phyloP scores from a whole-genome alignment of 2,888 invertebrate genomes.

The Aspidapion aeneum region DNA sequence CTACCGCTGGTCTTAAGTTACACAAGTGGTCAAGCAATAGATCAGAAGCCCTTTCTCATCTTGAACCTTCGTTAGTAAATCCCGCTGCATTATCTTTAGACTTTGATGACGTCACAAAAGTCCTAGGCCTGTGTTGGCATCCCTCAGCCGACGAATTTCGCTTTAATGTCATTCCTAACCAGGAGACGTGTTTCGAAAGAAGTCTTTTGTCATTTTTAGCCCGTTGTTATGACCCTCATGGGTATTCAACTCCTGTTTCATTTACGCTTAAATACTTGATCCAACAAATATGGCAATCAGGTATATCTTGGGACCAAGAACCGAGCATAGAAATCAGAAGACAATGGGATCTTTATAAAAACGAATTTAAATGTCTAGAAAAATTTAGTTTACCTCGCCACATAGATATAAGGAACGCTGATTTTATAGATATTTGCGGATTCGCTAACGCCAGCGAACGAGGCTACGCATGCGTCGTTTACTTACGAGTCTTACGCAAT shows the following conservation, averaged over 20 bases:
- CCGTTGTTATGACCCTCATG: neutral
- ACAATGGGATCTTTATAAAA: neutral
- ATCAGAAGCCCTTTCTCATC: neutral
- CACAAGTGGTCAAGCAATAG: neutral
- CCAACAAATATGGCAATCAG: neutral
- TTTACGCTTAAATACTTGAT: neutral
- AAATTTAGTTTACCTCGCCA: neutral
- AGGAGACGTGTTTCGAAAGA: neutral
- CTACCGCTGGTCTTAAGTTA: neutral
- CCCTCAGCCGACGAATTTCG: neutral
- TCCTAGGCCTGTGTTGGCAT: constrained; percentile 17
- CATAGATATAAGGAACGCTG: neutral
- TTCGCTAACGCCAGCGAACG: neutral
- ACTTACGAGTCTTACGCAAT: neutral
- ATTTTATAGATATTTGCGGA: neutral
- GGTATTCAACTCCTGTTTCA: neutral
- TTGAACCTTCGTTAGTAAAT: neutral
- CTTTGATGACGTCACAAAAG: constrained; percentile 17
- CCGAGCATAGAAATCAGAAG: neutral
- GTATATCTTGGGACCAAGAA: neutral
- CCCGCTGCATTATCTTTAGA: neutral
- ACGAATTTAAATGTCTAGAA: neutral
- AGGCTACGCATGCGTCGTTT: neutral
- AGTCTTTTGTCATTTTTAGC: neutral
- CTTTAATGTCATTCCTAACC: neutral